Evolutionary conservation across 2,888 invertebrate species (phyloP).

Genomic region (Sisyra nigra): DNA sequence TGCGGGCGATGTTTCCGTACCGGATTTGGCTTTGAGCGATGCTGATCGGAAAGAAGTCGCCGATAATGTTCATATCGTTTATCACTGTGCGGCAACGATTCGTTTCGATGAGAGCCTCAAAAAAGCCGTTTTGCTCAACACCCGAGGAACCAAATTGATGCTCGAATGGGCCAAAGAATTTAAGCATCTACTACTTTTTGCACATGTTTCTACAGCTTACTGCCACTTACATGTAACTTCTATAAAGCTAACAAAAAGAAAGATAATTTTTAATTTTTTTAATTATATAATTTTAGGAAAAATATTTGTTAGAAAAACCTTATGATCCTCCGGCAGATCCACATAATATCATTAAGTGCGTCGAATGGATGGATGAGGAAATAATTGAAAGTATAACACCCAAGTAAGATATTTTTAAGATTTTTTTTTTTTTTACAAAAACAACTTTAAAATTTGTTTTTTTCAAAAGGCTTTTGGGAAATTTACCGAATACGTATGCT

Average conservation of each 20-base stretch:
- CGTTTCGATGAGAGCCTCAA: slow-evolving; percentile 84
- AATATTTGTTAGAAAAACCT: slow-evolving; percentile 64
- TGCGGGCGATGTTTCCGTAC: slow-evolving; percentile 50
- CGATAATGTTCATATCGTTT: slow-evolving; percentile 65
- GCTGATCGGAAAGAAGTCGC: slow-evolving; percentile 44
- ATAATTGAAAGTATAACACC: slow-evolving; percentile 45
- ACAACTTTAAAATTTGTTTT: slow-evolving; percentile 6
- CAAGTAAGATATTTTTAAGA: slow-evolving; percentile 25
- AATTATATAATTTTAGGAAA: slow-evolving; percentile 26
- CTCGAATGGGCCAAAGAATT: slow-evolving; percentile 64
- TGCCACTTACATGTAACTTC: slow-evolving; percentile 55
- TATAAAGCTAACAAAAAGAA: background rate
- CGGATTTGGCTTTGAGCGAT: slow-evolving; percentile 50
- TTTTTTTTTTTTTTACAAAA: too few relatives aligned
- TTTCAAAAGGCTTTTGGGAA: slow-evolving; percentile 45
- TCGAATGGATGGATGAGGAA: slow-evolving; percentile 66
- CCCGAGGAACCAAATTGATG: slow-evolving; percentile 78
- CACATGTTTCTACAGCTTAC: slow-evolving; percentile 80
- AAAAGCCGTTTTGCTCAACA: slow-evolving; percentile 80
- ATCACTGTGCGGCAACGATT: slow-evolving; percentile 64
- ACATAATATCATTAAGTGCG: slow-evolving; percentile 53
- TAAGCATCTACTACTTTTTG: slow-evolving; percentile 56
- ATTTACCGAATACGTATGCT: slow-evolving; percentile 82
- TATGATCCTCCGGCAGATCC: slow-evolving; percentile 74
- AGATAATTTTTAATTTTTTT: background rate